phyloP scores from a whole-genome alignment of 2,888 invertebrate species.

The Nemotelus nigrinus region DNA sequence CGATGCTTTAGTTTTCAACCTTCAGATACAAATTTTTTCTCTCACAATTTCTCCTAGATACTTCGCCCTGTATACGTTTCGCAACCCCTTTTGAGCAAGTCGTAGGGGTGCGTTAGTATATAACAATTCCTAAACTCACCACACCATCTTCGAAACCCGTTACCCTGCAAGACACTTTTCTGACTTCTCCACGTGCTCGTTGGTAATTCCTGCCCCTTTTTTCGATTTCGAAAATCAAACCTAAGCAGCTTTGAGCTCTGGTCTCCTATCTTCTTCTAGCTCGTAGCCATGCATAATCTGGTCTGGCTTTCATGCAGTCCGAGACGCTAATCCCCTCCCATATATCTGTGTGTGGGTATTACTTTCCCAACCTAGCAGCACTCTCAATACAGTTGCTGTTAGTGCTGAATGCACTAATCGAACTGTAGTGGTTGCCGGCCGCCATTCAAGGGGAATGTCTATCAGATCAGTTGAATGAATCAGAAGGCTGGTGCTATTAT shows the following conservation, averaged over 20 bases:
- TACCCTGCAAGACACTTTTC: background rate
- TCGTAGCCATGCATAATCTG: background rate
- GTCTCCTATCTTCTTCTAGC: background rate
- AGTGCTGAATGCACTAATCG: too few species aligned
- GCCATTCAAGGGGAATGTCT: conserved; percentile 24
- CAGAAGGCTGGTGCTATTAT: background rate
- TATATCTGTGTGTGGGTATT: conserved; percentile 9
- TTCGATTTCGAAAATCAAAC: conserved; percentile 14
- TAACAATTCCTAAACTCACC: conserved; percentile 1
- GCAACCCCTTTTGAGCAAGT: background rate
- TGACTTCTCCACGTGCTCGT: conserved; percentile 1
- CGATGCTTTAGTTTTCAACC: background rate
- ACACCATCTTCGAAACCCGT: conserved; percentile 23
- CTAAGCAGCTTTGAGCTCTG: background rate
- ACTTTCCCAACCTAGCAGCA: background rate
- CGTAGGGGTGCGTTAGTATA: background rate
- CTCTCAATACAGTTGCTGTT: background rate
- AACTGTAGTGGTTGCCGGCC: background rate
- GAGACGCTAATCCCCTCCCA: conserved; percentile 28
- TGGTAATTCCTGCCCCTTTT: conserved; percentile 4
- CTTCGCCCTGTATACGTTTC: background rate
- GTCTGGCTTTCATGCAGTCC: conserved; percentile 3
- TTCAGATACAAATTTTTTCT: background rate
- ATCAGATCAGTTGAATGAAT: conserved; percentile 7
- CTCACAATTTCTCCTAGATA: conserved; percentile 8